These are phyloP conservation scores for Molossus alvarezi DNA, from an alignment of 2,797 vertebrate genomes.

Conservation along the genomic window DNA sequence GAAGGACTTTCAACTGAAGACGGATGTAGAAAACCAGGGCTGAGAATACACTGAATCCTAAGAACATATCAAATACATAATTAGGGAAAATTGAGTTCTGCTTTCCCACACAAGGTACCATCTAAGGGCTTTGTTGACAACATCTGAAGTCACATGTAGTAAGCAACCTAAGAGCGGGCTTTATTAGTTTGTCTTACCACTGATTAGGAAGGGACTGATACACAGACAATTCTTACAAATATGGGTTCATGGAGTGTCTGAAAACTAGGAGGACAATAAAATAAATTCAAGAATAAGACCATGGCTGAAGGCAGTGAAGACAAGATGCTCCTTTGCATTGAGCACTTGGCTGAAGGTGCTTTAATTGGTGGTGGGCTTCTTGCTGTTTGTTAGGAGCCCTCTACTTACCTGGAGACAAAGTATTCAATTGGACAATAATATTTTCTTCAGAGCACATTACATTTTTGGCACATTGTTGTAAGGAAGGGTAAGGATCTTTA, in stretches of 20 bases:
- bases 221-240: neutral
- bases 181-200: neutral
- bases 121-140: neutral
- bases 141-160: neutral
- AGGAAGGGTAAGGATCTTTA: neutral
- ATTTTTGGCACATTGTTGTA: neutral
- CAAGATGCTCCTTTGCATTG: neutral
- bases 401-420: neutral
- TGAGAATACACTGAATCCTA: neutral
- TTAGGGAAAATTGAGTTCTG: neutral
- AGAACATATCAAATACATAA: neutral
- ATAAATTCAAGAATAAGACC: neutral
- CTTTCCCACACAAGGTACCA: neutral
- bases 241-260: neutral
- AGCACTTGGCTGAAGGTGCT: neutral
- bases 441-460: neutral
- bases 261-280: neutral
- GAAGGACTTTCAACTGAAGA: constrained; percentile 3
- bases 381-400: neutral
- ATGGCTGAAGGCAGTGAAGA: neutral
- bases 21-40: neutral
- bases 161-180: neutral
- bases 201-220: neutral
- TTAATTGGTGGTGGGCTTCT: neutral
- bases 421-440: neutral